Conservation (phyloP, 2,888 invertebrate genomes). For the Sarcophaga rosellei region DNA sequence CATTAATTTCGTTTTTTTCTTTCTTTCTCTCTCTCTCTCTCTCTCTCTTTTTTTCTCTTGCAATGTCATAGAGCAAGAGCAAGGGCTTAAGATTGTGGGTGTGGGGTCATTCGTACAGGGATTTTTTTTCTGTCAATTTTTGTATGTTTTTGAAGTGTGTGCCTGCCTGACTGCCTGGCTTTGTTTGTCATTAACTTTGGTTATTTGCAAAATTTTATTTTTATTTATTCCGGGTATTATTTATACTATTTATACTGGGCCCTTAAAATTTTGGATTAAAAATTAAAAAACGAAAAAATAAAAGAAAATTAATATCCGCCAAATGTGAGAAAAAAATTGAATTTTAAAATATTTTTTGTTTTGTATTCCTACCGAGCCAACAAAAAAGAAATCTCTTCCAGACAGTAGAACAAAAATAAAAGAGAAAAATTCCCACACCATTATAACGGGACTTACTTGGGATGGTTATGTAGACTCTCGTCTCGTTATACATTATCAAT, state of each 20-base stretch:
- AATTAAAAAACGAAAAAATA: neutral
- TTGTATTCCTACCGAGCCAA: neutral
- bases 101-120: neutral
- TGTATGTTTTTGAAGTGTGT: constrained; percentile 6
- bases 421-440: neutral
- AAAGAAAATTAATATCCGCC: neutral
- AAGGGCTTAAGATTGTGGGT: neutral
- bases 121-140: neutral
- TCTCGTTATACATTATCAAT: neutral
- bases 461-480: too few relatives aligned
- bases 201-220: neutral
- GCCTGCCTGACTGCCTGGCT: neutral
- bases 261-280: neutral
- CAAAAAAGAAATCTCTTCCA: neutral
- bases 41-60: too few relatives aligned
- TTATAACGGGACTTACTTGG: neutral
- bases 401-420: neutral
- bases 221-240: neutral
- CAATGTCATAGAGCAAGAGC: neutral
- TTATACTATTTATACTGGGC: neutral
- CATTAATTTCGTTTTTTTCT: neutral
- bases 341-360: neutral
- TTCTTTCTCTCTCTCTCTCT: neutral
- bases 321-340: neutral
- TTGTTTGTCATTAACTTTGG: neutral